Evolutionary conservation across 1,140 invertebrate species (phyloP).

Genomic region (Eufriesea mexicana): DNA sequence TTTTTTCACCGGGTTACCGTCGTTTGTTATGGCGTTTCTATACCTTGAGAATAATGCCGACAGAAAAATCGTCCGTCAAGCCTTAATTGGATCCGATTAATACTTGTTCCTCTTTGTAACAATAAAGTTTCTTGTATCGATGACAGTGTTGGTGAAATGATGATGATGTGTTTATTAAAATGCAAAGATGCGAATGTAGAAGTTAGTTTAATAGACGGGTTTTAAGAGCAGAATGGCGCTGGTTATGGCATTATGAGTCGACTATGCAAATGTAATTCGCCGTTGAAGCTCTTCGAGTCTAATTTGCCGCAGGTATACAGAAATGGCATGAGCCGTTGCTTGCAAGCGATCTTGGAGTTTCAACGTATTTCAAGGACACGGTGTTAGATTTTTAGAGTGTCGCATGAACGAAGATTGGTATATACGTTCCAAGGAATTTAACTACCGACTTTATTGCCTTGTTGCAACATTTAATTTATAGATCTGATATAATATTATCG

Average conservation of each 20-base stretch:
- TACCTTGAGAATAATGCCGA: not conserved
- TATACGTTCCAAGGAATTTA: too few relatives aligned
- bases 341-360: not conserved
- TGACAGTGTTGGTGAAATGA: not conserved
- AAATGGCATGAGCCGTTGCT: not conserved
- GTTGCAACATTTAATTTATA: not conserved
- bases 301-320: not conserved
- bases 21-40: not conserved
- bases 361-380: not conserved
- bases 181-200: not conserved
- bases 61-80: not conserved
- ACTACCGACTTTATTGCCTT: not conserved
- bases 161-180: not conserved
- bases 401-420: not conserved
- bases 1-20: conserved; percentile 18
- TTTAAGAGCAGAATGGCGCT: not conserved
- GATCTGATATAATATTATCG: not conserved
- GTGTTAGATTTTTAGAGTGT: not conserved
- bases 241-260: not conserved
- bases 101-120: not conserved
- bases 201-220: not conserved
- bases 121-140: not conserved
- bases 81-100: not conserved
- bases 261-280: conserved; percentile 15
- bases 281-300: not conserved